These are phyloP conservation scores for Ochropleura plecta DNA, from an alignment of 2,888 invertebrate genomes.

Conservation along the genomic window DNA sequence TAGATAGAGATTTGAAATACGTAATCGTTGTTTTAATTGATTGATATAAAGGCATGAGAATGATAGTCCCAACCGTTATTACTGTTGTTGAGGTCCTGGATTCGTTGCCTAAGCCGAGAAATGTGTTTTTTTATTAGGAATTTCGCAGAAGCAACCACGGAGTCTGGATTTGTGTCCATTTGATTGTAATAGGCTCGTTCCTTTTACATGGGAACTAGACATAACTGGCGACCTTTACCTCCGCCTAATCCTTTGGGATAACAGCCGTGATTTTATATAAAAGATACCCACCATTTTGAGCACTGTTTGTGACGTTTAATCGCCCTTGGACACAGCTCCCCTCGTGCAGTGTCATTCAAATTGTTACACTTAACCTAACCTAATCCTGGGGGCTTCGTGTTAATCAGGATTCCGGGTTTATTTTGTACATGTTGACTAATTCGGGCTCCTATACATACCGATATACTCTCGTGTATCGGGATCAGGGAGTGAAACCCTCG, in stretches of 20 bases:
- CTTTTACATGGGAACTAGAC: neutral
- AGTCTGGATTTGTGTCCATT: neutral
- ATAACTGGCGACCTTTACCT: neutral
- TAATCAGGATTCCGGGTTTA: slow-evolving; percentile 43
- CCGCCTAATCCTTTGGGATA: neutral
- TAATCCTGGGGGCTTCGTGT: slow-evolving; percentile 36
- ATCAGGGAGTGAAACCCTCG: slow-evolving; percentile 1
- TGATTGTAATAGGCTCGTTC: neutral
- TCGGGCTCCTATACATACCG: slow-evolving; percentile 1
- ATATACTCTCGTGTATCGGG: neutral
- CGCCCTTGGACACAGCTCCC: neutral
- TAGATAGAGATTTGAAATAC: neutral
- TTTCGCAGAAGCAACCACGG: neutral
- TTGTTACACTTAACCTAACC: slow-evolving; percentile 22
- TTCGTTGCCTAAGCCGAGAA: neutral
- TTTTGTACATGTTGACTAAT: slow-evolving; percentile 29
- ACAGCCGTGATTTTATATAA: neutral
- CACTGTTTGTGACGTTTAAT: neutral
- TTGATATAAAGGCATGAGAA: neutral
- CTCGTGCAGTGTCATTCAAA: slow-evolving; percentile 21
- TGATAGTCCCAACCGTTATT: neutral
- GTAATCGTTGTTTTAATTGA: neutral
- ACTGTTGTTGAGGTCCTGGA: neutral
- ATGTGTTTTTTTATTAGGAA: neutral
- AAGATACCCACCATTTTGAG: neutral